Base-by-base conservation (phyloP, 2,797 vertebrate genomes). In the Amphiprion clarkii region DNA sequence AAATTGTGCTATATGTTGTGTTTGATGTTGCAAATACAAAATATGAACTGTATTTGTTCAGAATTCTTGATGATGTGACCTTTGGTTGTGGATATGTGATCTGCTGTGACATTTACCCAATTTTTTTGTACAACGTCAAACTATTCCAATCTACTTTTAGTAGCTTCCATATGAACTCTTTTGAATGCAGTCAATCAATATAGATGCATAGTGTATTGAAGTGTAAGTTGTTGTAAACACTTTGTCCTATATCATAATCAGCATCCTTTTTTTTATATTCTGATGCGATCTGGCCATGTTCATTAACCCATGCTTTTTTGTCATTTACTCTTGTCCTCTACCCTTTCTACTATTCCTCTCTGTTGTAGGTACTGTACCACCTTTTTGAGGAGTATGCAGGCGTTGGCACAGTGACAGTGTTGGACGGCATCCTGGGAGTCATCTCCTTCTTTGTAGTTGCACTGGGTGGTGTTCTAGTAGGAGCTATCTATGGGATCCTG, bases 371-470 rank as follows among this genome's bases (percentile, higher is more conserved):
- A 66, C 94, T 99, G 17, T 99, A 99, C 88, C 97, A 99, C 85
- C 96, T 99, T 63, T 99, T 99, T 74, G 97, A 98, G 87, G 98
- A 99, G 92, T 99, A 91, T 80, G 76, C 95, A 2, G 86, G 0
- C 6, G 92, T 88, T 0, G 95, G 95, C 16, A 67, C 70, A 0
- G 94, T 99, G 79, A 95, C 94, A 0, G 74, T 97, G 7, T 46
- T 91, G 17, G 97, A 99, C 13, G 93, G 93, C 68, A 57, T 98
- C 70, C 94, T 99, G 2, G 98, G 97, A 52, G 83, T 99, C 74
- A 79, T 99, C 89, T 97, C 96, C 87, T 99, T 99, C 94, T 94
- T 99, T 11, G 95, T 99, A 81, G 98, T 99, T 48, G 87, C 98
- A 0, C 31, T 99, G 49, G 98, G 98, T 0, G 98, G 98, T 0